Base-by-base conservation (phyloP, 2,888 invertebrate genomes). In the Plusia festucae region DNA sequence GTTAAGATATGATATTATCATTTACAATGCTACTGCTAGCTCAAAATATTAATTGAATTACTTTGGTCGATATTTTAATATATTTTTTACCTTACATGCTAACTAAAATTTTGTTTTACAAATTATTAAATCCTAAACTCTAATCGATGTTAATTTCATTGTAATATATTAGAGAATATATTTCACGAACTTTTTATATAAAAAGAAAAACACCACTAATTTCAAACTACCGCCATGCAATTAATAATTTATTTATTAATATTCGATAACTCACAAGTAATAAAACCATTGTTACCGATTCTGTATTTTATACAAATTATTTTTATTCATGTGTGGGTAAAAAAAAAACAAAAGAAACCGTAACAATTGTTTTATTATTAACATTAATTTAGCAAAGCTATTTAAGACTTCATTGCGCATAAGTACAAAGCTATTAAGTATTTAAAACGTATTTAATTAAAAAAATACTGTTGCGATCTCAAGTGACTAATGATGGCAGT, bases 341-440 rank as follows among this genome's bases (percentile, higher is more conserved):
- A 70, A 78, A 79, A 60, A 76, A 78, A 65, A 53, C 46, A 22
- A 54, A 20, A 58, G 15, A 51, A 72, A 68, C 73, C 82, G 53
- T 69, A 82, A 76, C 65, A 72, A 76, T 58, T 9, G 60, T 68
- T 79, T 79, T 76, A 79, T 79, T 78, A 67, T 24, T 58, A 24
- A 57, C 64, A 7, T 60, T 76, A 69, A 76, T 30, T 40, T 65
- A 65, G 66, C 60, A 56, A 67, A 65, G 49, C 27, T 72, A 72
- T 65, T 75, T 79, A 82, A 78, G 78, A 61, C 62, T 63, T 66
- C n/a, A 70, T 59, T 71, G 72, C 69, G 64, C 32, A 40, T 80
- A 80, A 80, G 80, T 80, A 80, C 80, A 80, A 77, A 82, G 81
- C 81, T 60, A 65, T 80, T 80, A 79, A 81, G 77, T 77, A 51